Base-by-base conservation (phyloP, 1,140 invertebrate species). In the Patella vulgata region DNA sequence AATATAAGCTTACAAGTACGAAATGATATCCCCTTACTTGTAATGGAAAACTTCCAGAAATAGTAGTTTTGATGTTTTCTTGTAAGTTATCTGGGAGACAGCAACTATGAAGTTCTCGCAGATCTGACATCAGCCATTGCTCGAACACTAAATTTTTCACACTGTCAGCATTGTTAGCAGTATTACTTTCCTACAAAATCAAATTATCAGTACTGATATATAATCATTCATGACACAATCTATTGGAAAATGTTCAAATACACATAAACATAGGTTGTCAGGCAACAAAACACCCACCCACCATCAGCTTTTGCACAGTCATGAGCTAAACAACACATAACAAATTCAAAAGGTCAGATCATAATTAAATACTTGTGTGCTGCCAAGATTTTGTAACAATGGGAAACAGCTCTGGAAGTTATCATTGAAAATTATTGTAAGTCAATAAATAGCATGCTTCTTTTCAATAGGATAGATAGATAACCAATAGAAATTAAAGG, bases 61-160 rank as follows among this genome's bases (percentile, higher is more conserved):
- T 73, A 0, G 79, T 75, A 27, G 70, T 80, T 59, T 82, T 85
- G 19, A 80, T 78, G 57, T 84, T 71, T 19, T 77, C 72, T 0
- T 60, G 54, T 27, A 89, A 59, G 73, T 87, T 84, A 4, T 59
- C 68, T 21, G 90, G 89, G 43, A 91, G 79, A 76, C 85, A 87
- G 31, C 80, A 75, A 44, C 82, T 81, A 52, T 85, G 84, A 63
- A 88, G 83, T 70, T 90, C 88, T 60, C 85, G 73, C 30, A 91
- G 82, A 82, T 91, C 89, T 51, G 86, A 82, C 6, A 88, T 69
- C 53, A 88, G 71, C 88, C 89, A 91, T 75, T 91, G 90, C 60
- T 82, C 77, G 72, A 73, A 81, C 30, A 84, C 80, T 12, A 71
- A 47, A 19, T 59, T 56, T 51, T 74, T 74, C 12, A 82, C 36